Evolutionary conservation across 2,113 vertebrate genomes (phyloP).

Genomic region (Plestiodon gilberti): DNA sequence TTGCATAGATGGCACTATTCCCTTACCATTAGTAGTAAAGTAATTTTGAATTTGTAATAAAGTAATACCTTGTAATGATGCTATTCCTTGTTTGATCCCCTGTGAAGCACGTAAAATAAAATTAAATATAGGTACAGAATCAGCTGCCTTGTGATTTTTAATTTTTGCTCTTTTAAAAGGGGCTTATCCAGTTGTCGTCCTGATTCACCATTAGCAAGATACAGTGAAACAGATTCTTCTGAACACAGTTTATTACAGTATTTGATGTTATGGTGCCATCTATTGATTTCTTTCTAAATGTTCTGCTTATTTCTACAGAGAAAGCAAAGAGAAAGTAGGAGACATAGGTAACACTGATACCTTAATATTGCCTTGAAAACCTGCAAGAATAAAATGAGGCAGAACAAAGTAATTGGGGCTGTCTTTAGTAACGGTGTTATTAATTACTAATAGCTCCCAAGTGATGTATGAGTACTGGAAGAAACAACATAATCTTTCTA

Average conservation of each 20-base stretch:
- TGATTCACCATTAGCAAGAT: constrained; percentile 14
- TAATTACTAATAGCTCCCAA: background rate
- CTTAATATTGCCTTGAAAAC: background rate
- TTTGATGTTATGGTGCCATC: constrained; percentile 75
- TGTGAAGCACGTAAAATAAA: background rate
- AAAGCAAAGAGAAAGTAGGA: background rate
- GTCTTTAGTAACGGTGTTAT: background rate
- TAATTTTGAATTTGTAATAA: background rate
- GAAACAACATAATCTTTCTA: background rate
- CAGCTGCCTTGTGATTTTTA: constrained; percentile 27
- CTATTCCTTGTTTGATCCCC: too few species aligned
- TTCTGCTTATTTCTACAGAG: background rate
- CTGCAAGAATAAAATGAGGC: background rate
- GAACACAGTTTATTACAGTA: background rate
- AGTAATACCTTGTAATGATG: background rate
- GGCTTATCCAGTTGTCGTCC: constrained; percentile 18
- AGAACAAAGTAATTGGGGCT: background rate
- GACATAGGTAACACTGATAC: background rate
- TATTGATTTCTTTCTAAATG: constrained; percentile 64
- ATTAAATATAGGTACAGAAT: background rate
- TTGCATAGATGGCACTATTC: background rate
- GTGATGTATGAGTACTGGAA: background rate
- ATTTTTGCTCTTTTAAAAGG: constrained; percentile 37
- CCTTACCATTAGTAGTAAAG: background rate
- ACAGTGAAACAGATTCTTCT: background rate